Base-by-base conservation (phyloP, 2,888 invertebrate species). In the Sericinus montela region DNA sequence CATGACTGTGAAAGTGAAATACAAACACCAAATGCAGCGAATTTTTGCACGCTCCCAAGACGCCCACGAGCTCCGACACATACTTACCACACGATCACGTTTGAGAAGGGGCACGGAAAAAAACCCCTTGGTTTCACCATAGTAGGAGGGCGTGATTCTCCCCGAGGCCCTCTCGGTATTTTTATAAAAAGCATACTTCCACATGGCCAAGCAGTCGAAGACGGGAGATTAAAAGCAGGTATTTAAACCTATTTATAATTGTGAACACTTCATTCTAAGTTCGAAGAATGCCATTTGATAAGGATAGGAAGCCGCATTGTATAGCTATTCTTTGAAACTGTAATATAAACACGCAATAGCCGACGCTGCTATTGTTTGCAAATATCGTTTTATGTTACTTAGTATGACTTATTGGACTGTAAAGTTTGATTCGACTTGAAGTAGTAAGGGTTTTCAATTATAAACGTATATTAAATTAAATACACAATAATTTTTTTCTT, bases 111-210 rank as follows among this genome's bases (percentile, higher is more conserved):
- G 1, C 91, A 92, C 7, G 94, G 95, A 1, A 94, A 94, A 71
- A 96, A 95, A 78, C 94, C 94, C 0, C 89, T 96, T 28, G 96
- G 96, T n/a, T 97, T 97, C 73, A 96, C 95, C 9, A 95, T 97
- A 60, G 96, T 96, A 1, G 97, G 96, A 35, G 96, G 96, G 39
- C 91, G 93, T 51, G 96, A 97, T 73, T 95, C 95, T 29, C 94
- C 95, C 1, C 92, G 94, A 72, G 96, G 95, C 49, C 94, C 94
- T 54, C 91, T 96, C 70, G 96, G 96, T 37, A 96, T 97, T 72
- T 96, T 94, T 77, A 94, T 96, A 59, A 95, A 96, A 76, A 95
- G 95, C 68, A 95, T 97, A 59, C 91, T 96, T 63, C 92, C 94
- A 38, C 92, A 92, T 72, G 96, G 96, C 35, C 94, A 96, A 74